Percentiles rank a stretch among this genome's conserved stretches.
phyloP scores from a whole-genome alignment of 2,113 vertebrate genomes.

The Kryptolebias marmoratus region DNA sequence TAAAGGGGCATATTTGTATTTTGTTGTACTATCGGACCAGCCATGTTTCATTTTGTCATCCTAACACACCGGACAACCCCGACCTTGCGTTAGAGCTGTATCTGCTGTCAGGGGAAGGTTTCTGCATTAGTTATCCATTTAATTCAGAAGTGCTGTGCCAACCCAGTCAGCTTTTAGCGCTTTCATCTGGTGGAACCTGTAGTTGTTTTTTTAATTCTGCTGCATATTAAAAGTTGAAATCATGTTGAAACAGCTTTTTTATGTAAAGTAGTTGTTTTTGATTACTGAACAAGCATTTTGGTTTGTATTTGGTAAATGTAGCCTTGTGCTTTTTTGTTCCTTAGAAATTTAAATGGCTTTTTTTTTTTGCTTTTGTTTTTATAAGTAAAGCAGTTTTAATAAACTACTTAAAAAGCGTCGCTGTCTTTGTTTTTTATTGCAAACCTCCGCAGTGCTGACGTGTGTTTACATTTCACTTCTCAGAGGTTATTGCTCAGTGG shows the following conservation, averaged over 20 bases:
- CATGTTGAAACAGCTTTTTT: constrained; percentile 31
- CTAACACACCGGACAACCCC: constrained; percentile 26
- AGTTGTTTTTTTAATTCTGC: constrained; percentile 5
- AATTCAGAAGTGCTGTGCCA: constrained; percentile 26
- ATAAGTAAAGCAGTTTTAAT: constrained; percentile 54
- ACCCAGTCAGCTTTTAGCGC: constrained; percentile 34
- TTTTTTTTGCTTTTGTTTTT: constrained; percentile 32
- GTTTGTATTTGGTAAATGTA: constrained; percentile 15
- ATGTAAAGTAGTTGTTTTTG: constrained; percentile 19
- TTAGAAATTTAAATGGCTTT: constrained; percentile 31
- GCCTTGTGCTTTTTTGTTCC: constrained; percentile 24
- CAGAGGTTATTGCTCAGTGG: constrained; percentile 49
- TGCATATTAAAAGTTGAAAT: constrained; percentile 37
- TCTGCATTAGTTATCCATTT: constrained; percentile 41
- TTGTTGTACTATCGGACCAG: constrained; percentile 44
- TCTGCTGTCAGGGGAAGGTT: constrained; percentile 18
- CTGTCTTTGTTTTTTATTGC: constrained; percentile 27
- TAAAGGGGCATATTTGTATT: background rate
- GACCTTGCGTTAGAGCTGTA: constrained; percentile 26
- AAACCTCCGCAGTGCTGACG: constrained; percentile 49
- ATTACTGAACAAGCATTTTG: constrained; percentile 36
- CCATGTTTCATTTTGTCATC: constrained; percentile 47
- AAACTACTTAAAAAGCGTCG: constrained; percentile 41
- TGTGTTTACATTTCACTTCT: constrained; percentile 53
- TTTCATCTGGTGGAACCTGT: constrained; percentile 25